These are phyloP conservation scores for Anolis carolinensis DNA, from an alignment of 2,113 vertebrate species.

Conservation along the genomic window DNA sequence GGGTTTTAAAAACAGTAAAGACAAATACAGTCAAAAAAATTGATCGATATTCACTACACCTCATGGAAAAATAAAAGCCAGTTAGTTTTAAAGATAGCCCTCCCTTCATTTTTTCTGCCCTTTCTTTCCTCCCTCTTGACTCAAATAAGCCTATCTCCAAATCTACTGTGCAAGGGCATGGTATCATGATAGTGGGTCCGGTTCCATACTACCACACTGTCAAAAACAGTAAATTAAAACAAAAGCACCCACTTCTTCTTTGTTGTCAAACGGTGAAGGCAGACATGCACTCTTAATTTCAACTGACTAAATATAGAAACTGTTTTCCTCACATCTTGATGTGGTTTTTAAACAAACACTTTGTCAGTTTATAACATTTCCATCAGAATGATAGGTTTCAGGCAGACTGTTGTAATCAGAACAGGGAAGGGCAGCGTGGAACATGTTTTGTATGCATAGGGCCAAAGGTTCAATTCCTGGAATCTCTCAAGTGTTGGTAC, in stretches of 20 bases:
- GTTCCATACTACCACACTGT: too few species aligned
- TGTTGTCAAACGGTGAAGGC: not conserved
- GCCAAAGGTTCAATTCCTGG: not conserved
- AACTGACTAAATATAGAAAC: constrained; percentile 18
- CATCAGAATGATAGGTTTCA: constrained; percentile 10
- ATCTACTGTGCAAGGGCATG: not conserved
- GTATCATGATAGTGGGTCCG: not conserved
- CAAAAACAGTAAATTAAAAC: not conserved
- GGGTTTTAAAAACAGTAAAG: not conserved
- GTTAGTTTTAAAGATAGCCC: too few species aligned
- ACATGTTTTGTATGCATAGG: not conserved
- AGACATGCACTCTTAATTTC: not conserved
- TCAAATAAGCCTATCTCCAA: too few species aligned
- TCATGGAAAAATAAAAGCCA: too few species aligned
- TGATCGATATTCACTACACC: too few species aligned
- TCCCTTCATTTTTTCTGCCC: too few species aligned
- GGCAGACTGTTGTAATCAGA: not conserved
- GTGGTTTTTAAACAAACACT: constrained; percentile 6
- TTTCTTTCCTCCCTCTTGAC: too few species aligned
- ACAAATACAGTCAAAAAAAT: not conserved
- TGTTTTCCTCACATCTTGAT: not conserved
- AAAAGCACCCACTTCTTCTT: not conserved
- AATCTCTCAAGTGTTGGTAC: not conserved
- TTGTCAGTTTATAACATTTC: constrained; percentile 16
- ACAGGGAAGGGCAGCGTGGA: not conserved